phyloP scores from a whole-genome alignment of 2,888 invertebrate genomes.

The Erpobdella octoculata region DNA sequence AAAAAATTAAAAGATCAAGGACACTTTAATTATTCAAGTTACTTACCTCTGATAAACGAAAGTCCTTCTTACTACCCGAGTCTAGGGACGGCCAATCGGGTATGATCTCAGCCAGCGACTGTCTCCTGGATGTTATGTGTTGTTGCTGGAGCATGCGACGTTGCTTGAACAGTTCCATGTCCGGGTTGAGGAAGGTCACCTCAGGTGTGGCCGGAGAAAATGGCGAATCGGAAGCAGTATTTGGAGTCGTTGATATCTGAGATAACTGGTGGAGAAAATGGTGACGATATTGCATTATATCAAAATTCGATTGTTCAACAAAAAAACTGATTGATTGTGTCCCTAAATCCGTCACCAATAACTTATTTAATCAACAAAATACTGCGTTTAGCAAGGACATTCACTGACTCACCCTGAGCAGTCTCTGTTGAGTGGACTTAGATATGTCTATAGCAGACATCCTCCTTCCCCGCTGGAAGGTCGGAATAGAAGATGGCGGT shows the following conservation, averaged over 20 bases:
- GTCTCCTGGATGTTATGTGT: slow-evolving; percentile 59
- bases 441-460: slow-evolving; percentile 27
- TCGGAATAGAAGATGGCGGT: neutral
- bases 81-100: slow-evolving; percentile 84
- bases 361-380: too few species aligned
- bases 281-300: too few species aligned
- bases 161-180: slow-evolving; percentile 31
- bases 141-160: slow-evolving; percentile 39
- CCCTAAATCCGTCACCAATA: too few species aligned
- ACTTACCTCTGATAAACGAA: too few species aligned
- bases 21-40: too few species aligned
- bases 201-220: neutral
- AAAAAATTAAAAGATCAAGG: too few species aligned
- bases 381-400: too few species aligned
- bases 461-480: slow-evolving; percentile 8
- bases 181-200: neutral
- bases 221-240: neutral
- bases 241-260: neutral
- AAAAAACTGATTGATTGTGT: too few species aligned
- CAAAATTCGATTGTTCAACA: too few species aligned
- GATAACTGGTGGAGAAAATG: too few species aligned
- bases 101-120: slow-evolving; percentile 85
- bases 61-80: slow-evolving; percentile 31
- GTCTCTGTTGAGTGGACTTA: slow-evolving; percentile 19
- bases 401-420: slow-evolving; percentile 8